Conservation (phyloP, 1,140 invertebrate genomes). For the Triops longicaudatus region DNA sequence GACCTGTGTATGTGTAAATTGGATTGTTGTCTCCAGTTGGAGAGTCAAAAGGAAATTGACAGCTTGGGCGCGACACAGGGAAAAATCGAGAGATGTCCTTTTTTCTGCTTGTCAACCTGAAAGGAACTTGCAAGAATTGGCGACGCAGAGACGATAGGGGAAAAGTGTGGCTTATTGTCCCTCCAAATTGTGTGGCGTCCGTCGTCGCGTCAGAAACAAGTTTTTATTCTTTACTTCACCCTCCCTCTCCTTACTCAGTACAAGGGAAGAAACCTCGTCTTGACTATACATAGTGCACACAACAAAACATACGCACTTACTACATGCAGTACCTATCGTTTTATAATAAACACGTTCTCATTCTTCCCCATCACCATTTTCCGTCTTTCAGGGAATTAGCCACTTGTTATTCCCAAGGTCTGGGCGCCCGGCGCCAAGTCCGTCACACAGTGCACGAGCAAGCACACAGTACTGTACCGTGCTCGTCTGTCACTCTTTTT, state of each 20-base stretch:
- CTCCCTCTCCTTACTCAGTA: too few relatives aligned
- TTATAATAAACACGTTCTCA: neutral
- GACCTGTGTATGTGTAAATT: neutral
- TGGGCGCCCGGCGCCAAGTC: neutral
- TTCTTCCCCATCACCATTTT: neutral
- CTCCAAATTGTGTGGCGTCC: neutral
- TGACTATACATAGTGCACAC: neutral
- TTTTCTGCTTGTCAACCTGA: neutral
- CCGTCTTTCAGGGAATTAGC: neutral
- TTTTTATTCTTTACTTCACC: neutral
- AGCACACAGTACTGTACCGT: neutral
- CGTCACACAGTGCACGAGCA: too few relatives aligned
- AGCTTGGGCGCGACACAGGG: neutral
- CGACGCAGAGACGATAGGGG: neutral
- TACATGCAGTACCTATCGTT: neutral
- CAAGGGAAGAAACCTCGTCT: too few relatives aligned
- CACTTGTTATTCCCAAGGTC: neutral
- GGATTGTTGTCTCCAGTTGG: neutral
- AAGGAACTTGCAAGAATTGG: neutral
- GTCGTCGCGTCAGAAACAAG: neutral
- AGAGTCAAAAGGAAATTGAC: neutral
- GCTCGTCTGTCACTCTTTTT: neutral
- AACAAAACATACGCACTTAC: neutral
- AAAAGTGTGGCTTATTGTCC: conserved; percentile 6
- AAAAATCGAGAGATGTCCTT: neutral